These are phyloP conservation scores for Notodonta dromedarius DNA, from an alignment of 2,888 invertebrate species.

Conservation along the genomic window DNA sequence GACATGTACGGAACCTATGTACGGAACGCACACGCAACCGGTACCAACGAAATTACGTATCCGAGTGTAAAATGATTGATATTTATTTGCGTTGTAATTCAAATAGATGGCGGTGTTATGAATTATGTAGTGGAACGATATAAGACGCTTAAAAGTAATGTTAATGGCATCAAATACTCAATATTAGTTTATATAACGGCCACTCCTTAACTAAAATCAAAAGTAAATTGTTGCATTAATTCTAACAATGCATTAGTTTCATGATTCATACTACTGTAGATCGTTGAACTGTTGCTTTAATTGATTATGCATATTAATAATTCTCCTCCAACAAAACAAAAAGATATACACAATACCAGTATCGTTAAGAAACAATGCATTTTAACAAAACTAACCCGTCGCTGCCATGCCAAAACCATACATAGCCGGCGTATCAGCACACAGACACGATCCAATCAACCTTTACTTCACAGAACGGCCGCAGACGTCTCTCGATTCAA, in stretches of 20 bases:
- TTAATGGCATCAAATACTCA: too few relatives aligned
- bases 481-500: conserved; percentile 80
- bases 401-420: conserved; percentile 53
- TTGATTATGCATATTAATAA: background rate
- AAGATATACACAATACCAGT: conserved; percentile 25
- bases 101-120: conserved; percentile 1
- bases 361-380: conserved; percentile 42
- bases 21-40: background rate
- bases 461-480: conserved; percentile 73
- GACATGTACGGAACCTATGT: conserved; percentile 1
- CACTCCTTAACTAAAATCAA: too few relatives aligned
- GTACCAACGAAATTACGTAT: background rate
- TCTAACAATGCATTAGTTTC: too few relatives aligned
- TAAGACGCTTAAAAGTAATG: too few relatives aligned
- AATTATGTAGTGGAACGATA: too few relatives aligned
- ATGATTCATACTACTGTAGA: too few relatives aligned
- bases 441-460: conserved; percentile 80
- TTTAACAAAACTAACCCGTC: conserved; percentile 34
- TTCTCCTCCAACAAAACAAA: background rate
- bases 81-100: conserved; percentile 15
- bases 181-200: too few relatives aligned
- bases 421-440: conserved; percentile 64
- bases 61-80: conserved; percentile 4
- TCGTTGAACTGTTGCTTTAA: too few relatives aligned
- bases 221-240: too few relatives aligned